Percentiles rank a stretch among this genome's conserved stretches.
These are phyloP conservation scores for Mustela nigripes DNA, from an alignment of 2,113 vertebrate genomes.

Conservation along the genomic window DNA sequence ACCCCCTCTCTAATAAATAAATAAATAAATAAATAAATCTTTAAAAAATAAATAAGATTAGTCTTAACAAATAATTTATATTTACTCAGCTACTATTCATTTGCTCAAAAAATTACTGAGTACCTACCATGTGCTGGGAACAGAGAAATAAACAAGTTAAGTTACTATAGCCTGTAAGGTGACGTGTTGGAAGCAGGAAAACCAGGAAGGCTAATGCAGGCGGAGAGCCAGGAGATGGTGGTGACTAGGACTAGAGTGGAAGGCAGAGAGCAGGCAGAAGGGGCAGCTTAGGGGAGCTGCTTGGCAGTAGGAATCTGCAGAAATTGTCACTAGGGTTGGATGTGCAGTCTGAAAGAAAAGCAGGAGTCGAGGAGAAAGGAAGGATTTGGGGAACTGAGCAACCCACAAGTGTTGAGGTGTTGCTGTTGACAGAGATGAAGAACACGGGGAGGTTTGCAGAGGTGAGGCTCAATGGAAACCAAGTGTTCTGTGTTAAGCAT, in stretches of 20 bases:
- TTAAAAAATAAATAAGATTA: conserved; percentile 13
- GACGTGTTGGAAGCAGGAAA: not conserved
- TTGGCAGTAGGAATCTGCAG: not conserved
- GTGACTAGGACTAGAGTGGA: too few species aligned
- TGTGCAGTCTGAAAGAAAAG: not conserved
- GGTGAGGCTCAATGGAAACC: not conserved
- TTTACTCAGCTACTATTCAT: conserved; percentile 32
- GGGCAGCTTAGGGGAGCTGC: not conserved
- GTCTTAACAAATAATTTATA: conserved; percentile 22
- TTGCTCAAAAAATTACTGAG: conserved; percentile 14
- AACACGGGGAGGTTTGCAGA: not conserved
- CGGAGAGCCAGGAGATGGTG: not conserved
- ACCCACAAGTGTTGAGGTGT: not conserved
- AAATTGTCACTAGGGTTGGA: not conserved
- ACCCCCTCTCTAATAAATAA: too few species aligned
- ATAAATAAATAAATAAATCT: not conserved
- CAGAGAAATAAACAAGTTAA: not conserved
- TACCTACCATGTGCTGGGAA: not conserved
- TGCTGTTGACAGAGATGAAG: not conserved
- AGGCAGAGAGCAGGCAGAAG: not conserved
- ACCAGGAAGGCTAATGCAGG: not conserved
- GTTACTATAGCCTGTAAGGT: not conserved
- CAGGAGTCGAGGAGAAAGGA: not conserved
- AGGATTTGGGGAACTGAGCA: not conserved
- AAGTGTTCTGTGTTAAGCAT: not conserved